Evolutionary conservation across 2,797 vertebrate genomes (phyloP), one percentile per base, ranked within the genome.

Genomic region (Brachymystax lenok): DNA sequence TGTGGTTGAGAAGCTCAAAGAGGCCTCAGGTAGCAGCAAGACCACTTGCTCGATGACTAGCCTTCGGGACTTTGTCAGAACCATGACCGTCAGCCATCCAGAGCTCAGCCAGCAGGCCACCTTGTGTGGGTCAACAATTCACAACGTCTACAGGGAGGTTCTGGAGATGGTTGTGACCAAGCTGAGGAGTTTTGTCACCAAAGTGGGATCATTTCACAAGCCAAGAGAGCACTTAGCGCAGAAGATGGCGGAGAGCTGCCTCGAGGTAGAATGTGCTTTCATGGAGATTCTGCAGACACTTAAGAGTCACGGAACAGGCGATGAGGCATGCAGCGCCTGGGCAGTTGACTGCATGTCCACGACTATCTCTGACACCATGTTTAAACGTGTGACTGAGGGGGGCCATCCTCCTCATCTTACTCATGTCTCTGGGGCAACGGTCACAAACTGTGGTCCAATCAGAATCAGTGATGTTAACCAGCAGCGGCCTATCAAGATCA

Each of bases 281-380:
- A 54, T 33, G 21, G 51, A 72, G 71, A 33, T 72, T 30, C 71
- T 72, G 28, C 71, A 56, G 51, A 72, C 71, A 12, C 51, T 72
- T 5, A 33, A 56, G 27, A 56, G 27, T 56, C 10, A 54, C 19
- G 16, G 19, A 72, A 56, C 24, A n/a, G 24, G 24, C 3, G 52
- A 30, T 4, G 51, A 33, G 4, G 51, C 51, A 27, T 27, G 71
- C 10, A 28, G 27, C 8, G 2, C 27, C 14, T 28, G 30, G 51
- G 27, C 51, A 56, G 71, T 59, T 30, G 71, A 72, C 28, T 7
- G 30, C 28, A 27, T 72, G 52, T 28, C 71, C 71, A 72, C 71
- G 4, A 52, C 51, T 72, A 56, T 72, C 54, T 72, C 71, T n/a
- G 52, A 72, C 28, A 56, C 51, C 17, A 72, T 72, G 51, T 30